Conservation (phyloP, 2,113 vertebrate genomes). For the Prionailurus viverrinus region DNA sequence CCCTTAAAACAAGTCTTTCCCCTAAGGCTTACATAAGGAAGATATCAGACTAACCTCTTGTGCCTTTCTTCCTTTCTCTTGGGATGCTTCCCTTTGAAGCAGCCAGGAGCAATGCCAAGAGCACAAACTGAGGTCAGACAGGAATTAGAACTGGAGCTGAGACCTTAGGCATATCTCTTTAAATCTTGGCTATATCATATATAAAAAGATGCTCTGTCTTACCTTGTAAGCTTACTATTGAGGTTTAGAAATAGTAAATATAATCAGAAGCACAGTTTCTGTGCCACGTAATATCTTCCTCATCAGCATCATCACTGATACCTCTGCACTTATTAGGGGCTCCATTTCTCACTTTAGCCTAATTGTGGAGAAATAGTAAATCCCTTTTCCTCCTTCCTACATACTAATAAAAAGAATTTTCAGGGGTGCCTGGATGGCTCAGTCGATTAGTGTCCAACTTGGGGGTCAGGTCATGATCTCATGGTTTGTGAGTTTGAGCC, state of each 20-base stretch:
- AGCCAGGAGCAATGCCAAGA: neutral
- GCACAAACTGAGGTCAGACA: neutral
- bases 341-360: neutral
- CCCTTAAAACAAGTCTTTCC: neutral
- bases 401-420: neutral
- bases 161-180: neutral
- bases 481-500: too few relatives aligned
- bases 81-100: neutral
- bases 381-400: neutral
- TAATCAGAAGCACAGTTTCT: neutral
- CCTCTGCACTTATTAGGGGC: neutral
- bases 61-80: neutral
- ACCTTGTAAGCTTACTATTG: neutral
- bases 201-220: neutral
- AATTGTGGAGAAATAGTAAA: neutral
- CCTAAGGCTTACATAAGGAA: neutral
- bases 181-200: neutral
- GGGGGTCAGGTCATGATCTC: too few relatives aligned
- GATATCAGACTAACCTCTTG: neutral
- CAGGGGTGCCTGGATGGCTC: too few relatives aligned
- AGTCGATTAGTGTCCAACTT: too few relatives aligned
- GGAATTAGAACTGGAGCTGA: neutral
- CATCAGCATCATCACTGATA: neutral
- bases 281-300: neutral
- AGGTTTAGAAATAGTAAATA: neutral